Evolutionary conservation across 2,797 vertebrate genomes (phyloP).

Genomic region (Sebastes wilsoni): DNA sequence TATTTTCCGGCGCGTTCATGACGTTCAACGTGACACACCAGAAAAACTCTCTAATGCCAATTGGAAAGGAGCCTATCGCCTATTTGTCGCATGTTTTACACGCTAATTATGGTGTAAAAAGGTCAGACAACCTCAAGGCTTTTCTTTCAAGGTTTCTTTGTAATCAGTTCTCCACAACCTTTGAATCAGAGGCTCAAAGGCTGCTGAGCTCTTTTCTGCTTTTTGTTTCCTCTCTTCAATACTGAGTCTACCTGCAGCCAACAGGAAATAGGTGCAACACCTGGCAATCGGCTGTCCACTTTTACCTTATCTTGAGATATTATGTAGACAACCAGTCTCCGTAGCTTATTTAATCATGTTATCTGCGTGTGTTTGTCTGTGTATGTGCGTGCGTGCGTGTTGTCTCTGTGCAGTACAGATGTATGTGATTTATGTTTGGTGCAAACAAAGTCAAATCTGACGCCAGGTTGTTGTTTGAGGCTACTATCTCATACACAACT

Average conservation of each 20-base stretch:
- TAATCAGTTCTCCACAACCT: background rate
- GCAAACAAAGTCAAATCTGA: conserved; percentile 53
- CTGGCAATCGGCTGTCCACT: background rate
- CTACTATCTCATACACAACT: conserved; percentile 27
- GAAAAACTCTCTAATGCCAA: too few species aligned
- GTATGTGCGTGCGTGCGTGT: background rate
- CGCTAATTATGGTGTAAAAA: background rate
- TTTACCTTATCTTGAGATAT: conserved; percentile 28
- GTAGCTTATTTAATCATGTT: conserved; percentile 42
- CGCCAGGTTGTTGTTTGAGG: conserved; percentile 34
- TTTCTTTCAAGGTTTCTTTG: background rate
- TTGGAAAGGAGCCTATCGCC: too few species aligned
- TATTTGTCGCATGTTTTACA: too few species aligned
- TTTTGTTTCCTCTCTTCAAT: background rate
- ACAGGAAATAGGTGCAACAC: conserved; percentile 23
- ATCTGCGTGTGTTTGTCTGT: conserved; percentile 39
- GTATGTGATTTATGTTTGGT: conserved; percentile 44
- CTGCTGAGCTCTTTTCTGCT: background rate
- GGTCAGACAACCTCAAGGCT: background rate
- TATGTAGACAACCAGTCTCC: conserved; percentile 42
- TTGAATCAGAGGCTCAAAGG: background rate
- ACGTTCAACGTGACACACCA: too few species aligned
- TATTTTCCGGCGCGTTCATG: too few species aligned
- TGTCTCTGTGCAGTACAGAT: conserved; percentile 24
- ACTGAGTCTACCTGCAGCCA: conserved; percentile 7